Evolutionary conservation across 2,888 invertebrate species (phyloP), one percentile per base, ranked within the genome.

Genomic region (Mesorhabditis spiculigera): DNA sequence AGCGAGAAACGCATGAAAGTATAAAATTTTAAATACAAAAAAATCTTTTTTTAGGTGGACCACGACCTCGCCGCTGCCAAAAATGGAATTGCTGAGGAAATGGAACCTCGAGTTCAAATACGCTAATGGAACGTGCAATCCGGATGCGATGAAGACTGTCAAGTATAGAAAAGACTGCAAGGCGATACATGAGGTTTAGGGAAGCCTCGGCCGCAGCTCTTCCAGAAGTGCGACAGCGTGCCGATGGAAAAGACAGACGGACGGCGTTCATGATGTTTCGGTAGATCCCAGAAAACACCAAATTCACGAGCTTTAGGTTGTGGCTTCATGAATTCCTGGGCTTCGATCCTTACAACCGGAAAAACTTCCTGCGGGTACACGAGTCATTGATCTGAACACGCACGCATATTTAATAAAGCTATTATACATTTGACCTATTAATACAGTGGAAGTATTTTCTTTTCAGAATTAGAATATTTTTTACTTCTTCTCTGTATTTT

Each of bases 271-370:
- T 13, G n/a, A 50, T 50, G 1, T 50, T 28, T 28, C 28, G 28
- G 28, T 28, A 28, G 28, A 28, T 28, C 28, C 28, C 1, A 28
- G 1, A 28, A 1, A 28, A 28, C 28, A 28, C 28, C 28, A 28
- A 28, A 28, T 28, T 28, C 28, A 28, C 28, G 28, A 50, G n/a
- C 8, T 50, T 50, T n/a, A 50, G 58, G 58, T n/a, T 13, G 10
- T 13, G 42, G 5, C 63, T 72, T 58, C 71, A 73, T 13, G 73
- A 74, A 43, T 68, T 72, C 62, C 68, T 78, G 43, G 76, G 74
- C 43, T 69, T 76, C n/a, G 78, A 78, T 70, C 74, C 73, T 3
- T 76, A 74, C 63, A 73, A 76, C 44, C 72, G 74, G 68, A 75
- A 75, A 58, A 61, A 71, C n/a, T 78, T 78, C 65, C 66, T 78